Evolutionary conservation across 1,140 invertebrate genomes (phyloP).

Genomic region (Agrilus planipennis): DNA sequence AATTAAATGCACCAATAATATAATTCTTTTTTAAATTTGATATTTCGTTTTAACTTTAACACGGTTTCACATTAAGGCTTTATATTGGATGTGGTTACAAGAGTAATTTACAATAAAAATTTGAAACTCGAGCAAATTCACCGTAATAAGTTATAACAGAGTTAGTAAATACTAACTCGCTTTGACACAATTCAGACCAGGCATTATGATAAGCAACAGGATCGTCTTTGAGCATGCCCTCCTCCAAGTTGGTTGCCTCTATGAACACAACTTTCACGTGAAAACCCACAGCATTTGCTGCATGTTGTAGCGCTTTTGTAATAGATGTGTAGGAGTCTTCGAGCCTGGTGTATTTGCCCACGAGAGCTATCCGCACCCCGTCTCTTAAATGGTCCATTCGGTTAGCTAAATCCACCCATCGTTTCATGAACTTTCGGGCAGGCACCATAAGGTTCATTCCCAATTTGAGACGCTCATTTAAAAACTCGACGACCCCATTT

Average conservation of each 20-base stretch:
- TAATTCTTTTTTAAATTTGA: no score
- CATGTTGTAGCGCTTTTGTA: slow-evolving; percentile 88
- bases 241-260: slow-evolving; percentile 82
- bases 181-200: slow-evolving; percentile 82
- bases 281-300: slow-evolving; percentile 69
- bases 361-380: slow-evolving; percentile 83
- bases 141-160: no score
- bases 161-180: slow-evolving; percentile 62
- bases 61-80: no score
- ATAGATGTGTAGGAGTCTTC: slow-evolving; percentile 96
- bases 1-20: no score
- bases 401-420: slow-evolving; percentile 84
- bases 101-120: slow-evolving; percentile 1
- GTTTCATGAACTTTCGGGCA: slow-evolving; percentile 62
- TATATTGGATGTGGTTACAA: no score
- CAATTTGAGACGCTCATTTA: slow-evolving; percentile 72
- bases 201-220: slow-evolving; percentile 85
- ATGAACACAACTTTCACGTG: slow-evolving; percentile 85
- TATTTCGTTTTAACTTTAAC: no score
- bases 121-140: neutral
- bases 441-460: slow-evolving; percentile 52
- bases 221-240: slow-evolving; percentile 52
- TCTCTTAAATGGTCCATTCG: slow-evolving; percentile 67
- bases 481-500: slow-evolving; percentile 79
- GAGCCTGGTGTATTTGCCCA: slow-evolving; percentile 97